Conservation (phyloP, 2,797 vertebrate genomes). For the Hephaestus fuliginosus region DNA sequence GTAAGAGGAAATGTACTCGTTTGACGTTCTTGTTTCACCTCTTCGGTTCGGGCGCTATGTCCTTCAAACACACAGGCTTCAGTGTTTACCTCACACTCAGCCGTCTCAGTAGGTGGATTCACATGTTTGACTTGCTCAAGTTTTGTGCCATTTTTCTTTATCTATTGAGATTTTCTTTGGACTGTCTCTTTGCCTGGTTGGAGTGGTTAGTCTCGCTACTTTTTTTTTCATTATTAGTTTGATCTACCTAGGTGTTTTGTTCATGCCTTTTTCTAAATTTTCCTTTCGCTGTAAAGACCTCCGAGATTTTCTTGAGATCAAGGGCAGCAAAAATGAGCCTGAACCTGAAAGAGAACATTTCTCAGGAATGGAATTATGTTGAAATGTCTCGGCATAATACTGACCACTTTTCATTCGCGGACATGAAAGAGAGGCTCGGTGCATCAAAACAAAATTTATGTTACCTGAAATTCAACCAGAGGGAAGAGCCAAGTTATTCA, state of each 20-base stretch:
- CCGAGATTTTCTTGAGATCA: not conserved
- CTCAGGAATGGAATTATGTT: too few species aligned
- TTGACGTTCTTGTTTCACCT: too few species aligned
- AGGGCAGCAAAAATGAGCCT: not conserved
- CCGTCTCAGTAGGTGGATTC: not conserved
- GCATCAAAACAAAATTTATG: conserved; percentile 5
- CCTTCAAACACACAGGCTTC: not conserved
- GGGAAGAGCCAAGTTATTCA: conserved; percentile 26
- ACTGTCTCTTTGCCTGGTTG: not conserved
- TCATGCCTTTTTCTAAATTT: not conserved
- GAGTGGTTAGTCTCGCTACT: not conserved
- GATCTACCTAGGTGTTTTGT: not conserved
- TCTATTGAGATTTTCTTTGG: not conserved
- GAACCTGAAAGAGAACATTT: not conserved
- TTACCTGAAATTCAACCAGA: conserved; percentile 2
- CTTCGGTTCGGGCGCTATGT: too few species aligned
- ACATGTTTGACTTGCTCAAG: not conserved
- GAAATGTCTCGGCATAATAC: not conserved
- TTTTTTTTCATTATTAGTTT: not conserved
- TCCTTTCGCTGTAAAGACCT: not conserved
- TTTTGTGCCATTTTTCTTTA: not conserved
- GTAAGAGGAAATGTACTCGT: too few species aligned
- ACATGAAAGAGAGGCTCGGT: conserved; percentile 11
- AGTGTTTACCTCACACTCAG: not conserved
- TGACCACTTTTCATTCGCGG: not conserved